Evolutionary conservation across 2,888 invertebrate species (phyloP), one percentile per base, ranked within the genome.

Genomic region (Parnassius smintheus): DNA sequence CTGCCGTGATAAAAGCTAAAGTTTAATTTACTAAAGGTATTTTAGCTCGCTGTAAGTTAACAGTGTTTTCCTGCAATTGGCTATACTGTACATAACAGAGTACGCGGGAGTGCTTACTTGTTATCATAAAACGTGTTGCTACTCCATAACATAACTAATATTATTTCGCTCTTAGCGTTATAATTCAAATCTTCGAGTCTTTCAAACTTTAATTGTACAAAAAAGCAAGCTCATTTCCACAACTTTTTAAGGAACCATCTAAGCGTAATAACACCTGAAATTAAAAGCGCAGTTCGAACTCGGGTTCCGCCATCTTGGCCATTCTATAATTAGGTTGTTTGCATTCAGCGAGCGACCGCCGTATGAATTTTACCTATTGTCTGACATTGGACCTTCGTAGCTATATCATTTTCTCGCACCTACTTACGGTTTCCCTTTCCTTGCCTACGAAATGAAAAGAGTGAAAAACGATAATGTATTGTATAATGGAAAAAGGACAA

Each of bases 291-390:
- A 72, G 65, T 71, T 71, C 71, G 68, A 71, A 72, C 70, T 65
- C 67, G 70, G 66, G 67, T 68, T 72, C 70, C 78, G 88, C 90
- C 90, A 90, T 91, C 88, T 91, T 91, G 82, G 79, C 69, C 62
- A 75, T 73, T 71, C 70, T 71, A 86, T 91, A 92, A 92, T 91
- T 86, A 88, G 90, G 84, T 73, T 77, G 85, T 92, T 91, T 89
- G 83, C 85, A 92, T 92, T 85, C 92, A 81, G 73, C 70, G 68
- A 78, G 79, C 86, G 83, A 69, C 73, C 72, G 63, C 75, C 84
- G 88, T 90, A 90, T 91, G 91, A 91, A 91, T 91, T 90, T 83
- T 88, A 88, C 89, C 91, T 90, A 91, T 86, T 87, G 88, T 88
- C 91, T 90, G 91, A 90, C 91, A 88, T 89, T 84, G 88, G 91